A percentile compares a stretch with the other conserved stretches of the same genome.
Conservation (phyloP, 2,888 invertebrate genomes). For the Branchellion lobata region DNA sequence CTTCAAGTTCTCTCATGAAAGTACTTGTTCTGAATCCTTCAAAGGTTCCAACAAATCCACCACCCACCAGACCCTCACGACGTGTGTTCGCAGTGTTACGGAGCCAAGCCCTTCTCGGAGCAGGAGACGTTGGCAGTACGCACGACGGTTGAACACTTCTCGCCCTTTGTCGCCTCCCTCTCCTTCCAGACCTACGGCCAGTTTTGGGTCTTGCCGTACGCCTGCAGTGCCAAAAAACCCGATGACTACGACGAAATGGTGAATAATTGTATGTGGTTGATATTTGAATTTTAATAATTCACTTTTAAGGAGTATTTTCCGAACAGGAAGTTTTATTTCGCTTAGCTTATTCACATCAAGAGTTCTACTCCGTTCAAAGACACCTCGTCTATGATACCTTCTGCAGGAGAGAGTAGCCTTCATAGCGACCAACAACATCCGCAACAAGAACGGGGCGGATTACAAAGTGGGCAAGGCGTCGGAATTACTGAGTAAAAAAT, state of each 20-base stretch:
- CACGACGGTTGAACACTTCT: background rate
- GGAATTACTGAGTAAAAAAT: background rate
- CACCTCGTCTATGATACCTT: background rate
- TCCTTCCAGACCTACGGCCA: constrained; percentile 17
- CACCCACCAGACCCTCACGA: no score
- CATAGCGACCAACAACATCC: background rate
- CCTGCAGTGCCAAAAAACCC: constrained; percentile 8
- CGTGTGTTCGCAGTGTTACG: background rate
- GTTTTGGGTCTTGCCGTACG: constrained; percentile 21
- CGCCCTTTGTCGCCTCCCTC: background rate
- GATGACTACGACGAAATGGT: constrained; percentile 14
- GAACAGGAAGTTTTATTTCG: no score
- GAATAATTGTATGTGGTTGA: no score
- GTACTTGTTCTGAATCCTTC: no score
- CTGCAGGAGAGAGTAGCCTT: background rate
- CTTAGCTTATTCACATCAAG: no score
- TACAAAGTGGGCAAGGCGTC: background rate
- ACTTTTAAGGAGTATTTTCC: no score
- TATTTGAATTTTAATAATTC: no score
- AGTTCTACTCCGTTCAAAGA: no score
- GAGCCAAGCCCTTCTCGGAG: constrained; percentile 3
- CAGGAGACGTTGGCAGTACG: constrained; percentile 6
- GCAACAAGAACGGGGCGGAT: background rate
- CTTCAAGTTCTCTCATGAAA: no score
- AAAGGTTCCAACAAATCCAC: no score